These are phyloP conservation scores for Drosophila insularis DNA, from an alignment of 1,140 invertebrate species.

Conservation along the genomic window DNA sequence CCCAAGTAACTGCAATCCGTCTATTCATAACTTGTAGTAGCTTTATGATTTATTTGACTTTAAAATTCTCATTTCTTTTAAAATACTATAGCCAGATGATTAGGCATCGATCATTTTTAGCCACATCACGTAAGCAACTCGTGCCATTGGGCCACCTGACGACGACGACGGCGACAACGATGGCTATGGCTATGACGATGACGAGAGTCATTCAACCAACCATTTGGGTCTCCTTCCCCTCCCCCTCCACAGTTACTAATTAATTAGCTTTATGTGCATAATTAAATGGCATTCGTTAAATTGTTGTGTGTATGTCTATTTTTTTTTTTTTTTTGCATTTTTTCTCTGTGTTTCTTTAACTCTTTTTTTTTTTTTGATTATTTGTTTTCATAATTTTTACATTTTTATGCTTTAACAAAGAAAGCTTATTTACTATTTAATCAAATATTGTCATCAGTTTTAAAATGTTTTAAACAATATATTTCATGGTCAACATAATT, in stretches of 20 bases:
- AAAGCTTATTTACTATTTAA: neutral
- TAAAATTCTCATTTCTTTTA: neutral
- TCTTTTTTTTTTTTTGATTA: neutral
- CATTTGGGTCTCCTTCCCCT: neutral
- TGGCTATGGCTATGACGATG: neutral
- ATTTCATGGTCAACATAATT: too few species aligned
- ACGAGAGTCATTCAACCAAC: slow-evolving; percentile 9
- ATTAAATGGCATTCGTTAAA: slow-evolving; percentile 44
- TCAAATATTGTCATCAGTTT: neutral
- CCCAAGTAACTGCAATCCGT: neutral
- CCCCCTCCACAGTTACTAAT: slow-evolving; percentile 32
- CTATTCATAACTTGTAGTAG: neutral
- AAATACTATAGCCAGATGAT: neutral
- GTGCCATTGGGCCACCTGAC: slow-evolving; percentile 19
- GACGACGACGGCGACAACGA: slow-evolving; percentile 20
- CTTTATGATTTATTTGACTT: slow-evolving; percentile 3
- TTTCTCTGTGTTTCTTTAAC: slow-evolving; percentile 13
- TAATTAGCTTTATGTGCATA: slow-evolving; percentile 61
- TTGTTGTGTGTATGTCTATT: slow-evolving; percentile 15
- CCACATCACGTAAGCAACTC: slow-evolving; percentile 19
- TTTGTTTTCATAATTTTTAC: slow-evolving; percentile 11
- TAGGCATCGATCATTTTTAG: slow-evolving; percentile 11
- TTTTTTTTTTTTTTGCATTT: slow-evolving; percentile 29
- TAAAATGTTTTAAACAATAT: too few species aligned
- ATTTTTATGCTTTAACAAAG: slow-evolving; percentile 1